Conservation (phyloP, 2,113 vertebrate species). For the Acanthisitta chloris region DNA sequence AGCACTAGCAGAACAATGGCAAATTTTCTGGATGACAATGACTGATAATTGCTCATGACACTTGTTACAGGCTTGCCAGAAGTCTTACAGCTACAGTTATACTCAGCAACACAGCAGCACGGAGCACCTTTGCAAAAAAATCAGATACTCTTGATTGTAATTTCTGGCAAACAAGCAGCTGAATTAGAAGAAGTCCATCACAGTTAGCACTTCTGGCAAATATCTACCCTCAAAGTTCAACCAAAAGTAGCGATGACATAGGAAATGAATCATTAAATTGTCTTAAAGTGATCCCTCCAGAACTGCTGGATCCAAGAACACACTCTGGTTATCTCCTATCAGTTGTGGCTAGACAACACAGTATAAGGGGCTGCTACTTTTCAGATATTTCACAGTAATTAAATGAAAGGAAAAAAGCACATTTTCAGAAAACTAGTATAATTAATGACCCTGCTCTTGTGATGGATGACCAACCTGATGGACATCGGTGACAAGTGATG, state of each 20-base stretch:
- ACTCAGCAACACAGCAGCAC: neutral
- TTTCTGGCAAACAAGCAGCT: neutral
- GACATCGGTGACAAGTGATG: rapidly evolving
- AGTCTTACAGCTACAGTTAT: neutral
- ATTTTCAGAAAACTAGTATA: neutral
- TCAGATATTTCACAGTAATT: neutral
- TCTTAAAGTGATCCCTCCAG: neutral
- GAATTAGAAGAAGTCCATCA: neutral
- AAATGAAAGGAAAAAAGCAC: neutral
- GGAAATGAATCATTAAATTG: neutral
- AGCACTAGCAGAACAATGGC: neutral
- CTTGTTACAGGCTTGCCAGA: neutral
- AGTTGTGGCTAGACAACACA: neutral
- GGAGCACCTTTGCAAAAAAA: neutral
- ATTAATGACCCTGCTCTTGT: neutral
- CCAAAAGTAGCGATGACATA: neutral
- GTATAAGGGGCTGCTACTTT: neutral
- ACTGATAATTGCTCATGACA: neutral
- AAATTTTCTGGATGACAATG: conserved; percentile 3
- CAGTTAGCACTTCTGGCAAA: neutral
- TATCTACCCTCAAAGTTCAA: neutral
- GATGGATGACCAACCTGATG: neutral
- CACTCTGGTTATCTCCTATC: rapidly evolving
- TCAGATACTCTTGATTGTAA: neutral
- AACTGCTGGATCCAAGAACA: neutral